Base-by-base conservation (phyloP, 2,888 invertebrate species). In the Scaptomyza cyrtandrae region DNA sequence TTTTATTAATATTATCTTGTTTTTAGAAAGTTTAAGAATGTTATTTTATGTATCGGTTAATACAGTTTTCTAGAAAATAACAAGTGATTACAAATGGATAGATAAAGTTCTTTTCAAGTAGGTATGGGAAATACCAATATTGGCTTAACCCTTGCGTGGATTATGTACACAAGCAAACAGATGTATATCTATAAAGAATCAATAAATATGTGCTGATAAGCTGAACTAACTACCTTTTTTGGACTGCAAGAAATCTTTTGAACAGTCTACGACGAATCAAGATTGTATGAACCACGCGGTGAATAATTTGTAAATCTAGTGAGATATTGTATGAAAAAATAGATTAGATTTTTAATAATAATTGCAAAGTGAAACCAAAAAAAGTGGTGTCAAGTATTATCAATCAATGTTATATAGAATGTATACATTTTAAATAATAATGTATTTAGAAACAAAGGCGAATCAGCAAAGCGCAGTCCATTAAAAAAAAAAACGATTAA, bases 291-390 rank as follows among this genome's bases (percentile, higher is more conserved):
- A 64, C 13, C 48, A 60, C 60, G 41, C 29, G 3, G 7, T 45
- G 16, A 29, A 24, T 44, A 14, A 62, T 16, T 16, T 54, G 49
- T 37, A 50, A 52, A 13, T 46, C 9, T 46, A 16, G 5, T 45
- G 24, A 44, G 37, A 37, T 33, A 75, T 46, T 37, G 19, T 24
- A 24, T 50, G 64, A 24, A 46, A 54, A 41, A 41, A 5, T 24
- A 43, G 78, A 78, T 81, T 64, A 78, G 78, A 71, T 78, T 57
- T 57, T 13, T 1, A 19, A 19, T 19, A 41, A 19, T 11, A 45
- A 9, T 16, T 9, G 46, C 29, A 9, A 24, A 55, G 43, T 7
- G 35, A 48, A 41, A 19, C 27, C 11, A 29, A 13, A 39, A 39
- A 10, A 10, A 14, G 6, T 16, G 14, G 27, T 3, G 11, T 33